Evolutionary conservation across 1,140 invertebrate species (phyloP), one percentile per base, ranked within the genome.

Genomic region (Dinothrombium tinctorium): DNA sequence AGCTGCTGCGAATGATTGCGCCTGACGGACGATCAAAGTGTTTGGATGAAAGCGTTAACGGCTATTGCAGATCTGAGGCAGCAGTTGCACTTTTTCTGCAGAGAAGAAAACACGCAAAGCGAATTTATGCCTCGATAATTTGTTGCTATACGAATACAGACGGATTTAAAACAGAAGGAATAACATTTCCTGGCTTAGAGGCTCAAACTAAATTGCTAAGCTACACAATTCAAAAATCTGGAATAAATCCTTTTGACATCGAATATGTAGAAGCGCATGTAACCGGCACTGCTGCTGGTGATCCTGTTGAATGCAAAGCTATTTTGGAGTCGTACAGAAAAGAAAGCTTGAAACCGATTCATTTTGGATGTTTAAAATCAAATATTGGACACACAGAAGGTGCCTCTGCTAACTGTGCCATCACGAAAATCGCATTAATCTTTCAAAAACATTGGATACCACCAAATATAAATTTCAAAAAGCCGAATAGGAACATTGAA

Each of bases 381-480:
- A 98, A 95, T 59, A 92, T 95, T 81, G 90, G 90, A 0, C 90
- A 98, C 53, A 73, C 86, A 3, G 89, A 96, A 59, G 76, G 84
- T 4, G 82, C 84, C 0, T 94, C 86, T 21, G 49, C 83, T 43
- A 58, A 81, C 81, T 26, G 55, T 90, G 0, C 82, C 80, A 53
- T 77, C 82, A 0, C 62, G 92, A 66, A 66, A 44, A 52, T n/a
- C n/a, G n/a, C n/a, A n/a, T n/a, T n/a, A n/a, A n/a, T n/a, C n/a
- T n/a, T n/a, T n/a, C n/a, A n/a, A 92, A 66, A 66, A 44, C 51
- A 59, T n/a, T n/a, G n/a, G n/a, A 4, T 40, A 66, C 22, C 49
- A n/a, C n/a, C n/a, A n/a, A n/a, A n/a, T n/a, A n/a, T n/a, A n/a
- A n/a, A n/a, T n/a, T n/a, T n/a, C n/a, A n/a, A n/a, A n/a, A n/a